A percentile compares a stretch with the other conserved stretches of the same genome.
Evolutionary conservation across 2,113 vertebrate genomes (phyloP).

Genomic region (Alaudala cheleensis): DNA sequence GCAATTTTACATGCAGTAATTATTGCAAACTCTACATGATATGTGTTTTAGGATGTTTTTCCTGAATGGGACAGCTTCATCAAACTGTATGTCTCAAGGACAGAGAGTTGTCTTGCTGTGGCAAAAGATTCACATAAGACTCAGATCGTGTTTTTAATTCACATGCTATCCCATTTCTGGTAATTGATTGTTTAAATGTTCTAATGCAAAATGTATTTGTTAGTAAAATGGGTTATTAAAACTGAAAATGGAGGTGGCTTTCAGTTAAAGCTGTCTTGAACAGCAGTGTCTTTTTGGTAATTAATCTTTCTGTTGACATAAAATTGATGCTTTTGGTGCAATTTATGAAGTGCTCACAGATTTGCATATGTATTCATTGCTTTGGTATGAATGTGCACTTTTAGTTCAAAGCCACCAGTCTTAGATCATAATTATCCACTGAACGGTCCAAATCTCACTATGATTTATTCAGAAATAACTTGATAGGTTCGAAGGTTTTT

Average conservation of each 20-base stretch:
- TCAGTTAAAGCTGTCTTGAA: neutral
- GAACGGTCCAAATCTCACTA: neutral
- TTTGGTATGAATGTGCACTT: neutral
- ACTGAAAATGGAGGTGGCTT: neutral
- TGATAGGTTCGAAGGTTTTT: neutral
- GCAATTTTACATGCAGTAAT: neutral
- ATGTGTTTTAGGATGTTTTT: neutral
- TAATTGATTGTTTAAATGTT: neutral
- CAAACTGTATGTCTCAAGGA: neutral
- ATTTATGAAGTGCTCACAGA: neutral
- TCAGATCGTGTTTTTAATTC: neutral
- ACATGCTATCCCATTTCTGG: neutral
- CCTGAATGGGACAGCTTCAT: neutral
- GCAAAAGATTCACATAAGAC: neutral
- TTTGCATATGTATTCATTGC: neutral
- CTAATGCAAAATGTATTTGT: neutral
- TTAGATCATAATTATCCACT: neutral
- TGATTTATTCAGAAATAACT: neutral
- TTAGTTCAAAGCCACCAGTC: neutral
- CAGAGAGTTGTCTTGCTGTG: neutral
- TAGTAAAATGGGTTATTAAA: neutral
- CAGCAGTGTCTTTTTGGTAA: neutral
- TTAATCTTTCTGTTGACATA: neutral
- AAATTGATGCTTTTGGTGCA: neutral
- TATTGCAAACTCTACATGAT: neutral